Conservation (phyloP, 2,797 vertebrate genomes). For the Muscicapa comitata region DNA sequence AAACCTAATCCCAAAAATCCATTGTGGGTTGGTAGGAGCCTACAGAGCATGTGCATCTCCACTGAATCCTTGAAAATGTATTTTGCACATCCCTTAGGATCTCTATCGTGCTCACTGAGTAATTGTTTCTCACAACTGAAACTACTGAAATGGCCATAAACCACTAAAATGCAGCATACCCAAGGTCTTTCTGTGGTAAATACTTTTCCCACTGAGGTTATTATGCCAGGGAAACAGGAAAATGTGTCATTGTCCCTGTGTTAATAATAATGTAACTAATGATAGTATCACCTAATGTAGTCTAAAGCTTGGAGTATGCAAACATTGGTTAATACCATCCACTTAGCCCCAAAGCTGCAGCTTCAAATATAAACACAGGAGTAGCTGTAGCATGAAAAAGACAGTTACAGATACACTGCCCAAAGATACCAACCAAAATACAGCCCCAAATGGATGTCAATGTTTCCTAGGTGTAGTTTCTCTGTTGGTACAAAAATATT, state of each 20-base stretch:
- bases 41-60: neutral
- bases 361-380: neutral
- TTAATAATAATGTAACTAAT: neutral
- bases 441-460: neutral
- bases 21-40: neutral
- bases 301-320: neutral
- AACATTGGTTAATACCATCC: neutral
- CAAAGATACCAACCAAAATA: neutral
- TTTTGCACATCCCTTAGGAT: neutral
- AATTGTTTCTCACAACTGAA: neutral
- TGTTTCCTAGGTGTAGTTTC: neutral
- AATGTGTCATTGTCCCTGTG: neutral
- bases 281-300: neutral
- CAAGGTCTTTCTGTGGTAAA: neutral
- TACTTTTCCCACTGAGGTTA: neutral
- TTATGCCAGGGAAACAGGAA: neutral
- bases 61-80: neutral
- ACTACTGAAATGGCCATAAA: neutral
- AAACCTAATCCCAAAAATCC: neutral
- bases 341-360: neutral
- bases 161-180: neutral
- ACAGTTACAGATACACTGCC: neutral
- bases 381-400: neutral
- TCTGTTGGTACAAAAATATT: neutral
- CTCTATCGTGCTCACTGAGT: rapidly evolving